Base-by-base conservation (phyloP, 2,888 invertebrate genomes). In the Drosophila merina region DNA sequence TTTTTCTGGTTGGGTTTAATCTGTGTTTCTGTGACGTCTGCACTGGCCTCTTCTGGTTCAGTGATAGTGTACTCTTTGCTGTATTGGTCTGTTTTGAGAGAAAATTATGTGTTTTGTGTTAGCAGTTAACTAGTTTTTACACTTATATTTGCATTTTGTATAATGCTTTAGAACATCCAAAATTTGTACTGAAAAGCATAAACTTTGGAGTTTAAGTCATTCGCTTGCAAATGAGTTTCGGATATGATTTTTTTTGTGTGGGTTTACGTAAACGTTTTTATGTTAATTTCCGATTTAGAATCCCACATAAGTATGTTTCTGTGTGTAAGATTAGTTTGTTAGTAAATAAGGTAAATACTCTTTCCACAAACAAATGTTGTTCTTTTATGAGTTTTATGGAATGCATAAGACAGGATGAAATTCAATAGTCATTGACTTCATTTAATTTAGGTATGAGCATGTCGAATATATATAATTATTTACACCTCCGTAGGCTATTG, bases 11-110 rank as follows among this genome's bases (percentile, higher is more conserved):
- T 86, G 77, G 80, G 58, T 79, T 84, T 89, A 57, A 86, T 82
- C 72, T 78, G 87, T 90, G 88, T 90, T 58, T 90, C 87, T 91
- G 79, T 77, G 74, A 76, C 87, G 87, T 89, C 90, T 86, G 89
- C 91, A 87, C 81, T 83, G 80, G 88, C 90, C 88, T 91, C 91
- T 88, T 91, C 91, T 73, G 91, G 91, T 89, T 91, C 91, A 83
- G 87, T 91, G 82, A 91, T 91, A 76, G 91, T 91, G 91, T 90
- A 89, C 69, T 88, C 85, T 89, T 89, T 90, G 90, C 81, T 89
- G 89, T 88, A 88, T 82, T 86, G 84, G 85, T 89, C 90, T 90
- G 88, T 86, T 70, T 78, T 88, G 42, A 62, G 26, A 62, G 58
- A 62, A 30, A 62, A 62, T 58, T 62, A 57, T 57, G 60, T 62